Base-by-base conservation (phyloP, 2,888 invertebrate genomes). In the Osmoderma eremita region DNA sequence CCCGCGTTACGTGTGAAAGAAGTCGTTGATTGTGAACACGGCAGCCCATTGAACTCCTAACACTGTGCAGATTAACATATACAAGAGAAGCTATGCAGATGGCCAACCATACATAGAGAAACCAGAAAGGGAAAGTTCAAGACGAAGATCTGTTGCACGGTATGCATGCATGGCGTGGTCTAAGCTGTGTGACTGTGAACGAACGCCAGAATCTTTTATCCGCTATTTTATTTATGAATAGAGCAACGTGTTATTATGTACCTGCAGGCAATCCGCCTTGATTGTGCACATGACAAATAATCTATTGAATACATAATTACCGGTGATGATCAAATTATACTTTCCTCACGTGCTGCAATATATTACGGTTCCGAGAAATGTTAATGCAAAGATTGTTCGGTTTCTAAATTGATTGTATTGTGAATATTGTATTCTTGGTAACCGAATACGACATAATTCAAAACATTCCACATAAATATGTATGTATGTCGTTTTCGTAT, bases 21-120 rank as follows among this genome's bases (percentile, higher is more conserved):
- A 77, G 73, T 74, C 74, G 73, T 75, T 75, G 75, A 75, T 71
- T 65, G 67, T 63, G 74, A 61, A 61, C 74, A 73, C 75, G 73
- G 74, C 73, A 71, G 71, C 71, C 71, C 72, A 72, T 73, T 76
- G 72, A 71, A 69, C 67, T 51, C 41, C 71, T 75, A 76, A 77
- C 76, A 76, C 71, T 76, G 70, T 73, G 74, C 77, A 77, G 77
- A 74, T 73, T 69, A 68, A 69, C 58, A 61, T 61, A 61, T 30
- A 61, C 58, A 61, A 61, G 58, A 70, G 63, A 53, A 53, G 42
- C 51, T 42, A 53, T 53, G 63, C 63, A 63, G 50, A 63, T 63
- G 63, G 63, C 63, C 50, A 41, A 51, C 30, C 49, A 49, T 42
- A 41, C 53, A 53, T 53, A 53, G 53, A 53, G 53, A 42, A 63